These are phyloP conservation scores for Hypothenemus hampei DNA, from an alignment of 1,140 invertebrate genomes.

Conservation along the genomic window DNA sequence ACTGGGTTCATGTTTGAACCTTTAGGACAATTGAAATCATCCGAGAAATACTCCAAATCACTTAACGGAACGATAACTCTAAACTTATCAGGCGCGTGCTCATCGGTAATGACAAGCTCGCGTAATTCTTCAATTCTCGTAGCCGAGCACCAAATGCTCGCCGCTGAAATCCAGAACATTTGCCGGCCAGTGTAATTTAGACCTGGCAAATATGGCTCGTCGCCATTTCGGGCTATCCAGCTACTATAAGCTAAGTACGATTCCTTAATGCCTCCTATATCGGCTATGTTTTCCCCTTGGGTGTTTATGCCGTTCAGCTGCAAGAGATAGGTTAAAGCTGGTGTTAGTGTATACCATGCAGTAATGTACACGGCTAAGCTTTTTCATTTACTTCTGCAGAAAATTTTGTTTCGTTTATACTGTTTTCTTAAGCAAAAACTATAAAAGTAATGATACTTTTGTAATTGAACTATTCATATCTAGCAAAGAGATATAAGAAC, in stretches of 20 bases:
- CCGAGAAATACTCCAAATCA: slow-evolving; percentile 62
- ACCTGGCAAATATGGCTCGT: slow-evolving; percentile 51
- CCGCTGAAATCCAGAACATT: slow-evolving; percentile 55
- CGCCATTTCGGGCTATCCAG: slow-evolving; percentile 45
- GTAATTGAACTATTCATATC: too few relatives aligned
- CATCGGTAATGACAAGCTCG: slow-evolving; percentile 46
- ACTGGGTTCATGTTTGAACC: slow-evolving; percentile 82
- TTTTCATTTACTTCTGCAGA: too few relatives aligned
- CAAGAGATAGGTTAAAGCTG: slow-evolving; percentile 32
- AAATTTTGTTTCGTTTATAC: too few relatives aligned
- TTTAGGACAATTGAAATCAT: slow-evolving; percentile 61
- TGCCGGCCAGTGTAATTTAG: slow-evolving; percentile 58
- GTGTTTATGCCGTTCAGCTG: slow-evolving; percentile 47
- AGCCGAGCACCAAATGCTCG: slow-evolving; percentile 49
- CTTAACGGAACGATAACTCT: slow-evolving; percentile 61
- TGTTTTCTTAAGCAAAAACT: too few relatives aligned
- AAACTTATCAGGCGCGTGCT: slow-evolving; percentile 47
- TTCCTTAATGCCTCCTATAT: slow-evolving; percentile 58
- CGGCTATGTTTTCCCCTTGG: slow-evolving; percentile 66
- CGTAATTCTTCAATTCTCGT: slow-evolving; percentile 45
- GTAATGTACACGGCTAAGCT: neutral
- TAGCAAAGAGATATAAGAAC: too few relatives aligned
- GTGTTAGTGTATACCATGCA: slow-evolving; percentile 33
- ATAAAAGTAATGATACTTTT: too few relatives aligned
- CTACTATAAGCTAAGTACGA: slow-evolving; percentile 52